Evolutionary conservation across 2,113 vertebrate genomes (phyloP), one percentile per base, ranked within the genome.

Genomic region (Osmerus mordax): DNA sequence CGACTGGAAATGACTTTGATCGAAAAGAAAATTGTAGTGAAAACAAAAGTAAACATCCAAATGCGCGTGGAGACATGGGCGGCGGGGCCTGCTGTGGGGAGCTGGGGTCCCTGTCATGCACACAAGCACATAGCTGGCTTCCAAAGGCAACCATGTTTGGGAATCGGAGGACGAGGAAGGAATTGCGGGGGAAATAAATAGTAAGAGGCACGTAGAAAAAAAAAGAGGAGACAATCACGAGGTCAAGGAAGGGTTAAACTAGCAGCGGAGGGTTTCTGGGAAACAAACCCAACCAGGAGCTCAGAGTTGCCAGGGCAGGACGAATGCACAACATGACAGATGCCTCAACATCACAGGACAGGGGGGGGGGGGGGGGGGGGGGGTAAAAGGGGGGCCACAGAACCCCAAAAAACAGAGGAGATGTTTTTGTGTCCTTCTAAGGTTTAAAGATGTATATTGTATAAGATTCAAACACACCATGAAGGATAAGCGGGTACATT

Each of bases 21-120:
- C 36, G 56, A 15, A 21, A 52, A 51, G 21, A 70, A 25, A 61
- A 53, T 12, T 47, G 41, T 47, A 2, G 41, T 47, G 41, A 47
- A 47, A 47, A 36, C 1, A 1, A 25, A 54, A 21, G 18, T 23
- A 65, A 90, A 92, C 81, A 91, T 76, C 79, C 72, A 74, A 92
- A 87, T 91, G 70, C 71, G 92, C 89, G 90, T 77, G 72, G 81
- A 82, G 72, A 81, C 73, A 83, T 53, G 90, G 86, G 83, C 84
- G 76, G 80, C 83, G 88, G 18, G 75, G 71, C 74, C 55, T 90
- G 91, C 85, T 84, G 82, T 61, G 65, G 74, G 80, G 73, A 47
- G 36, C 58, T 86, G 89, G 88, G 84, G 23, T 73, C 78, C 88
- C 78, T 75, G 67, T 92, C 94, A 95, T 94, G 94, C 94, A 93